Percentiles rank a stretch among this genome's conserved stretches.
phyloP scores from a whole-genome alignment of 2,888 invertebrate genomes.

The Priocnemis perturbator region DNA sequence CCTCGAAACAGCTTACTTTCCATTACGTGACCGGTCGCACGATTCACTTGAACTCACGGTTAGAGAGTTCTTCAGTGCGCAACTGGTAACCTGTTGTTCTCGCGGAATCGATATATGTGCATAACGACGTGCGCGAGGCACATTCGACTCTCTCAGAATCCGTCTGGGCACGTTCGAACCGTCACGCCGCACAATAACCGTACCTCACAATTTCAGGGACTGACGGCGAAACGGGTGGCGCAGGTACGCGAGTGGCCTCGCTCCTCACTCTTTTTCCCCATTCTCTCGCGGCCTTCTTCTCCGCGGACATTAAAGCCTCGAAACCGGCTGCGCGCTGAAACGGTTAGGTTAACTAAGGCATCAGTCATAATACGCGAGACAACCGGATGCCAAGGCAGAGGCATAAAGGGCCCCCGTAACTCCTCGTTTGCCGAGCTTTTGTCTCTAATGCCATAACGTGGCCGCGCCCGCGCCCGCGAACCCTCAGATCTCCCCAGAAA shows the following conservation, averaged over 20 bases:
- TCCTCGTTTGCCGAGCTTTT: conserved; percentile 67
- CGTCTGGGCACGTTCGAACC: no score
- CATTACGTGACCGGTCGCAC: no score
- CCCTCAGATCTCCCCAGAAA: conserved; percentile 54
- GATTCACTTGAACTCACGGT: no score
- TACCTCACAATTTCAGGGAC: conserved; percentile 52
- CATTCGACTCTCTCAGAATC: no score
- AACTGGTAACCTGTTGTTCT: conserved; percentile 2
- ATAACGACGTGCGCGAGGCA: conserved; percentile 38
- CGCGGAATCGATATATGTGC: conserved; percentile 37
- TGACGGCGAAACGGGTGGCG: not conserved
- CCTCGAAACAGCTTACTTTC: no score
- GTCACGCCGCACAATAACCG: conserved; percentile 47
- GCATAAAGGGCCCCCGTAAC: conserved; percentile 67
- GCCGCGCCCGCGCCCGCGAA: conserved; percentile 10
- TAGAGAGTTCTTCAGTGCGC: no score
- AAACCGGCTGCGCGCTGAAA: conserved; percentile 34
- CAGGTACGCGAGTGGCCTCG: not conserved
- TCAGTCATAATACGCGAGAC: conserved; percentile 74
- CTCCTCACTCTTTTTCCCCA: conserved; percentile 22
- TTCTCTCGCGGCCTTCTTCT: conserved; percentile 48
- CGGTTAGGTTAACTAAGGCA: conserved; percentile 61
- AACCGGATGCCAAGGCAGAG: conserved; percentile 65
- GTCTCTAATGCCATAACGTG: conserved; percentile 55
- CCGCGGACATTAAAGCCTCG: conserved; percentile 47